Base-by-base conservation (phyloP, 2,113 vertebrate species). In the Myotis davidii region DNA sequence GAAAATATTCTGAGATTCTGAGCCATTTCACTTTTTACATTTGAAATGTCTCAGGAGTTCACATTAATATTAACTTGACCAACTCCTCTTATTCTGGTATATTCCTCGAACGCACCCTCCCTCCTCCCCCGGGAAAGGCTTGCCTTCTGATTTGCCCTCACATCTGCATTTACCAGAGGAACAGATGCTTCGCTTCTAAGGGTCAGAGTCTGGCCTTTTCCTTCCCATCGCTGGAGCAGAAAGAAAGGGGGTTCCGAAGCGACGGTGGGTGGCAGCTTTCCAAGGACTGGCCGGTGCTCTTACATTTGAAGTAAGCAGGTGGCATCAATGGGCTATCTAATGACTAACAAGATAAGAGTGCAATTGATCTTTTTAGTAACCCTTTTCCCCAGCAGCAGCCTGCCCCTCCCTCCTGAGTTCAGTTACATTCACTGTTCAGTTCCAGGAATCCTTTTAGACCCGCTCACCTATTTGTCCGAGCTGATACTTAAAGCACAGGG, bases 291-390 rank as follows among this genome's bases (percentile, higher is more conserved):
- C 76, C 37, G 81, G 89, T 83, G 91, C 93, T 95, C 97, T 94
- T 84, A 73, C 88, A 94, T 97, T 98, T 97, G 85, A 89, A 97
- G 89, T 65, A 97, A 94, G 96, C 97, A 98, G 96, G 94, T 98
- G 91, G 95, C 81, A 97, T 96, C 85, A 96, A 59, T 84, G 74
- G 23, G 87, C 32, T 94, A 86, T 90, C 97, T 96, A 97, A 96
- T 96, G 97, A 97, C 92, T 97, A 96, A 97, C 81, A 65, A 65
- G 81, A 96, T 81, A 96, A 97, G 94, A 98, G 97, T 70, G 50
- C 48, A 94, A 98, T 97, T 97, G 96, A 98, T 98, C 92, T 85
- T 95, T 95, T 88, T 77, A 96, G 97, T 98, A 96, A 83, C 65
- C 64, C 2, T 0, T 45, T 97, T 96, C 90, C 45, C 77, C 50